Evolutionary conservation across 2,888 invertebrate genomes (phyloP), one percentile per base, ranked within the genome.

Genomic region (Polyommatus iphigenia): DNA sequence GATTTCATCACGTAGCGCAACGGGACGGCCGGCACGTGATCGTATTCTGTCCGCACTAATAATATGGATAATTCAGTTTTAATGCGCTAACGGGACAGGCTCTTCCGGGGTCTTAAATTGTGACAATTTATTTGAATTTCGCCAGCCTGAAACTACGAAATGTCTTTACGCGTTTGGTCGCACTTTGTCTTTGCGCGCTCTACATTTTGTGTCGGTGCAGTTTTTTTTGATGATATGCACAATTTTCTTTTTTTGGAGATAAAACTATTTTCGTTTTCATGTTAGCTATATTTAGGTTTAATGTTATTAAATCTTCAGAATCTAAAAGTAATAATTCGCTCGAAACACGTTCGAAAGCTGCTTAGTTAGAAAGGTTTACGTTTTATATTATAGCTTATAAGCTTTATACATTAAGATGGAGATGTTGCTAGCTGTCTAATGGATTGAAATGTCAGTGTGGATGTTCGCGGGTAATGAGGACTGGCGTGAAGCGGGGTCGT

Each of bases 21-120:
- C 73, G 78, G 78, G 76, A 77, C 78, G 77, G 76, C 50, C 41
- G 77, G 76, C 78, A 81, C 81, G 81, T 81, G 81, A 79, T 41
- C 79, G 81, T 67, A 81, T 81, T 80, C 77, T 62, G 77, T 78
- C 78, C 77, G 76, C 78, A 78, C 78, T 59, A 78, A 41, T 78
- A 78, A 78, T 78, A 62, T 41, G 73, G 78, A 78, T 78, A 72
- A 78, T 78, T 78, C 73, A 59, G 73, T 59, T 78, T 78, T 78
- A 78, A 78, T 78, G 78, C 50, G 67, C 76, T 76, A 78, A 78
- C 76, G 76, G 76, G 15, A 75, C 75, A 24, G 0, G 29, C 50
- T 1, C 54, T 75, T 50, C 75, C 75, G 75, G 50, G 75, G 54
- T 54, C 50, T 24, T 46, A 24, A 46, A 73, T 73, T 73, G 73